These are phyloP conservation scores for Aurelia aurita complex sp. Pacific DNA, from an alignment of 30 jellyfish, hydroid and myxozoan species.

Conservation along the genomic window DNA sequence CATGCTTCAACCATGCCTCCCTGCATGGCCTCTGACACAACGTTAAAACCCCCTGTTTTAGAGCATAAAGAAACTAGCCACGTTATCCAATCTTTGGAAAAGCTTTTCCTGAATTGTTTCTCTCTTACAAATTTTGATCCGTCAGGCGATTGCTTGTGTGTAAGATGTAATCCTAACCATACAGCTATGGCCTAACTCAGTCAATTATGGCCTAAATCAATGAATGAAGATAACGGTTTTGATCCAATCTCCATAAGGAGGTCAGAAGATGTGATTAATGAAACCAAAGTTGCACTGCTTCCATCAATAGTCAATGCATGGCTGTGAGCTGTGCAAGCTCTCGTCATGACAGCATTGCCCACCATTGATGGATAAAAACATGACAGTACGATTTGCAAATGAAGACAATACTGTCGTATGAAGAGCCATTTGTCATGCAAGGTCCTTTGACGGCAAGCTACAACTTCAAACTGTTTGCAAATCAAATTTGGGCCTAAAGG, in stretches of 20 bases:
- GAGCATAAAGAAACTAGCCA: neutral
- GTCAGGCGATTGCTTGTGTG: slow-evolving; percentile 43
- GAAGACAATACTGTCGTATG: no score
- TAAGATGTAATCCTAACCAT: slow-evolving; percentile 16
- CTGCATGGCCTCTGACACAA: no score
- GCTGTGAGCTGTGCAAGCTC: neutral
- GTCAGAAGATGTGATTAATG: slow-evolving; percentile 35
- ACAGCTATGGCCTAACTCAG: no score
- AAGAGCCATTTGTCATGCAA: no score
- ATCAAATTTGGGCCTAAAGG: no score
- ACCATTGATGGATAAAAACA: neutral
- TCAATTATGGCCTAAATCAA: neutral
- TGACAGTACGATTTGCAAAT: no score
- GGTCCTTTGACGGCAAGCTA: no score
- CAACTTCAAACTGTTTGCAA: no score
- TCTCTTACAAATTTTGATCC: slow-evolving; percentile 55
- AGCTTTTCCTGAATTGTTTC: slow-evolving; percentile 35
- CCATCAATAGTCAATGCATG: slow-evolving; percentile 9
- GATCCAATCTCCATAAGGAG: slow-evolving; percentile 48
- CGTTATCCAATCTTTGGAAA: neutral
- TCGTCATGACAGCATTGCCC: neutral
- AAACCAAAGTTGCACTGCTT: neutral
- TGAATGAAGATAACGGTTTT: slow-evolving; percentile 56
- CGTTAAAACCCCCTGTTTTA: no score
- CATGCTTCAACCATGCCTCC: no score